phyloP scores from a whole-genome alignment of 1,140 invertebrate species.

The Bombus confusus region DNA sequence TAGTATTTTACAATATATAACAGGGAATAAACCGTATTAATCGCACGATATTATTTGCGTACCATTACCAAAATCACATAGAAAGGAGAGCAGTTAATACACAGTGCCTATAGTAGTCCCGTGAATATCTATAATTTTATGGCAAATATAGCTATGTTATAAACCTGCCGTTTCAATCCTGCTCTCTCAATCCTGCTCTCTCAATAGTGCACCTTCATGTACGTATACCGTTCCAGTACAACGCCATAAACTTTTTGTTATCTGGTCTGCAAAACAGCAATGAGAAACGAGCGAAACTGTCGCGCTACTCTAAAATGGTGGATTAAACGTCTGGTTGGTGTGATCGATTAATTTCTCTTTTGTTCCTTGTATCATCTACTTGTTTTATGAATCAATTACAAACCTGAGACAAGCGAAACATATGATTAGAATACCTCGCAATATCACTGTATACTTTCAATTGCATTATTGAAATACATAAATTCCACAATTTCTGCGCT shows the following conservation, averaged over 20 bases:
- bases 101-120: neutral
- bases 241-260: slow-evolving; percentile 59
- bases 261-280: slow-evolving; percentile 54
- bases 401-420: slow-evolving; percentile 28
- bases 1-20: neutral
- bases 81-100: neutral
- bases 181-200: neutral
- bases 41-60: neutral
- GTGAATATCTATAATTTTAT: no score
- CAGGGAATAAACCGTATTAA: neutral
- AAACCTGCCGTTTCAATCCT: no score
- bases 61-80: neutral
- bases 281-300: slow-evolving; percentile 59
- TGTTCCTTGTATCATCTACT: slow-evolving; percentile 48
- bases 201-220: slow-evolving; percentile 7
- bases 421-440: neutral
- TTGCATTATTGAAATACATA: no score
- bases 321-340: slow-evolving; percentile 56
- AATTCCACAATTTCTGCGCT: neutral
- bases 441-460: neutral
- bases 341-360: slow-evolving; percentile 60
- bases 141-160: no score
- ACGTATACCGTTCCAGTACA: slow-evolving; percentile 37
- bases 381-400: slow-evolving; percentile 51
- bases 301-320: slow-evolving; percentile 55